These are phyloP conservation scores for Urocynchramus pylzowi DNA, from an alignment of 2,113 vertebrate genomes.

Conservation along the genomic window DNA sequence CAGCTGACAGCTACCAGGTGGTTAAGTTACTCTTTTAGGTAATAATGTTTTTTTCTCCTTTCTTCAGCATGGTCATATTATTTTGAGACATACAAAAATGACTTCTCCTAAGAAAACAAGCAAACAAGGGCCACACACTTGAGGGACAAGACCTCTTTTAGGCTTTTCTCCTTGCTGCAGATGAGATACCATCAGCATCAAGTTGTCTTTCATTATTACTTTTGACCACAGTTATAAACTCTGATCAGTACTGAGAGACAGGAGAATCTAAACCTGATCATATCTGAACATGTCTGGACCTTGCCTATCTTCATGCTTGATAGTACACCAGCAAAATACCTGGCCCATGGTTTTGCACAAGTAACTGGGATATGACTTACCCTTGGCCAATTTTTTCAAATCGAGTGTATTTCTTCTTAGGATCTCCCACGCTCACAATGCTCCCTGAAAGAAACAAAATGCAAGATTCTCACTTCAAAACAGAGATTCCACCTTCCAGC, in stretches of 20 bases:
- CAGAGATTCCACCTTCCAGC: background rate
- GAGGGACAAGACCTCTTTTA: background rate
- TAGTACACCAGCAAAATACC: background rate
- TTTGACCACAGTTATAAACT: background rate
- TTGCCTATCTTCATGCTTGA: background rate
- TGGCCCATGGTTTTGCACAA: background rate
- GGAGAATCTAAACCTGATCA: background rate
- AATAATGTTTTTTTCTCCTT: background rate
- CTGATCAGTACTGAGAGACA: background rate
- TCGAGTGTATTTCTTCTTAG: conserved; percentile 97
- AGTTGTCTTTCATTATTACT: background rate
- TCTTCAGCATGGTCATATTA: rapidly evolving
- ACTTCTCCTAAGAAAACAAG: background rate
- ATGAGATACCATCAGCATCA: background rate
- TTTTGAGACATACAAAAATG: background rate
- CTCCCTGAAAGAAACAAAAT: conserved; percentile 79
- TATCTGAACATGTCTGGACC: background rate
- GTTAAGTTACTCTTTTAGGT: background rate
- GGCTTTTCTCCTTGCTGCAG: background rate
- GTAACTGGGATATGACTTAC: conserved; percentile 74
- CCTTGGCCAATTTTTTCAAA: conserved; percentile 99
- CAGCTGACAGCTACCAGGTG: background rate
- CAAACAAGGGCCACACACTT: background rate
- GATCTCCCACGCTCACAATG: conserved; percentile 96
- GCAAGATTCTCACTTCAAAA: background rate